A percentile compares a stretch with the other conserved stretches of the same genome.
Conservation (phyloP, 2,113 vertebrate species). For the Ancistrus triradiatus region DNA sequence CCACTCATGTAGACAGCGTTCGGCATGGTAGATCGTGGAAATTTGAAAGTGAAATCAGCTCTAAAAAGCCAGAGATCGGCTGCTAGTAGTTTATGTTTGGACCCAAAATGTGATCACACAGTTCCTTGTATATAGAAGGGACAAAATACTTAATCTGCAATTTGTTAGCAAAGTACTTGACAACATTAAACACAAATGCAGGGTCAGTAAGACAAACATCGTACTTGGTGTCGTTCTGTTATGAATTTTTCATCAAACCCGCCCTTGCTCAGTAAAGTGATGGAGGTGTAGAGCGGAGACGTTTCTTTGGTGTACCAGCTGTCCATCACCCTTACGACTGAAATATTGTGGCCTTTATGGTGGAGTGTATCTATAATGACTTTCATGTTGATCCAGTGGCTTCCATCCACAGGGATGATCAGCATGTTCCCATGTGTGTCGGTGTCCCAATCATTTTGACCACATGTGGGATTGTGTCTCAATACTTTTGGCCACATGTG, state of each 20-base stretch:
- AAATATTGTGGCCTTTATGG: slow-evolving; percentile 54
- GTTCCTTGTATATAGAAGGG: background rate
- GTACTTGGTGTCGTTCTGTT: background rate
- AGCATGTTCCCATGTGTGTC: slow-evolving; percentile 59
- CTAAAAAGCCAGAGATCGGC: slow-evolving; percentile 37
- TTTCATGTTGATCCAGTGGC: slow-evolving; percentile 63
- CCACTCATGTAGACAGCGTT: slow-evolving; percentile 36
- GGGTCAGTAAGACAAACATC: too few relatives aligned
- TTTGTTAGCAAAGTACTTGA: slow-evolving; percentile 10
- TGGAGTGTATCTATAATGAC: slow-evolving; percentile 56
- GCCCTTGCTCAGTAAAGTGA: slow-evolving; percentile 17
- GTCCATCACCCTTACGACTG: slow-evolving; percentile 19
- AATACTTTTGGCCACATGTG: too few relatives aligned
- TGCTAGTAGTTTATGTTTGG: background rate
- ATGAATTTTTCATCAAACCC: slow-evolving; percentile 18
- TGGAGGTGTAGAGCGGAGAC: slow-evolving; percentile 27
- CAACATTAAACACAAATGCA: slow-evolving; percentile 35
- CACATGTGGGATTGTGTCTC: too few relatives aligned
- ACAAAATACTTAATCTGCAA: background rate
- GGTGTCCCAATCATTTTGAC: too few relatives aligned
- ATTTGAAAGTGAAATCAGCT: slow-evolving; percentile 37
- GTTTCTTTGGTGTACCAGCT: slow-evolving; percentile 35
- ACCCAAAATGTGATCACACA: slow-evolving; percentile 8
- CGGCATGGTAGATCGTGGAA: slow-evolving; percentile 36
- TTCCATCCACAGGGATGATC: slow-evolving; percentile 58